A percentile compares a stretch with the other conserved stretches of the same genome.
These are phyloP conservation scores for Antechinus flavipes DNA, from an alignment of 2,113 vertebrate genomes.

Conservation along the genomic window DNA sequence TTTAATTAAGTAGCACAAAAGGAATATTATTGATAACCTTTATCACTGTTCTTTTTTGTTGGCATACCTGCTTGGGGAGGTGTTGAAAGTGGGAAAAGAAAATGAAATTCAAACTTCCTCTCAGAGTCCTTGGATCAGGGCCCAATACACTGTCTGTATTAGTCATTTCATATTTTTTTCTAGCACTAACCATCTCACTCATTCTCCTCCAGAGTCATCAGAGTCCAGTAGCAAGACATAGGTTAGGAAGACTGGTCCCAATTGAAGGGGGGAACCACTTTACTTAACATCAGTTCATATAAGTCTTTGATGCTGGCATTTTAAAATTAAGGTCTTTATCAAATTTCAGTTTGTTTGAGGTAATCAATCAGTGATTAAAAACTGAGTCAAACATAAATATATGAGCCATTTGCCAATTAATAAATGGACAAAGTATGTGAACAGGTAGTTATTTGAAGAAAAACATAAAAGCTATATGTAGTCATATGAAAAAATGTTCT, in stretches of 20 bases:
- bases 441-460: not conserved
- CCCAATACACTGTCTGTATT: not conserved
- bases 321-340: not conserved
- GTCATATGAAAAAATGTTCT: not conserved
- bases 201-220: not conserved
- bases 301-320: not conserved
- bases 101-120: not conserved
- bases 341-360: not conserved
- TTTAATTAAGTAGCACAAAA: not conserved
- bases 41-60: not conserved
- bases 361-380: not conserved
- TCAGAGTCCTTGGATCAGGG: not conserved
- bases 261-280: not conserved
- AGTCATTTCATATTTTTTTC: not conserved
- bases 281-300: too few species aligned
- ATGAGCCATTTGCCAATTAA: not conserved
- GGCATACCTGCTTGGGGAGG: not conserved
- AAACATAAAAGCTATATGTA: not conserved
- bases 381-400: not conserved
- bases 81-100: not conserved
- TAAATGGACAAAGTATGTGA: not conserved
- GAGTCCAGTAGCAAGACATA: not conserved
- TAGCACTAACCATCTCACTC: not conserved
- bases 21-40: not conserved
- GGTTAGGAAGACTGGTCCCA: not conserved